Evolutionary conservation across 2,113 vertebrate genomes (phyloP).

Genomic region (Zapornia atra): DNA sequence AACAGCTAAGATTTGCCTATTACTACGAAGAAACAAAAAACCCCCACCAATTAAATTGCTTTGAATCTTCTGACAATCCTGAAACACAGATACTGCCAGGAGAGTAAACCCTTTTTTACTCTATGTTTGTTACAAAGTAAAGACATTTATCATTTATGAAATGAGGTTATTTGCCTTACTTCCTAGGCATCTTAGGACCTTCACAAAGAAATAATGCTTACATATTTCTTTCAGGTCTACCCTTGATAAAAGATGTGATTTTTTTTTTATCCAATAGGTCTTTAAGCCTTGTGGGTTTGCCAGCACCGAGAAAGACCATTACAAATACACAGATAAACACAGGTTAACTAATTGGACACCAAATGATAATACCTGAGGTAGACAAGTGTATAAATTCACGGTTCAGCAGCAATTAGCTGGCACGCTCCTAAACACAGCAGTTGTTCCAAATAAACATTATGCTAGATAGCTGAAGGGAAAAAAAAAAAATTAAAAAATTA

Average conservation of each 20-base stretch:
- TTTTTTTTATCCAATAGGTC: neutral
- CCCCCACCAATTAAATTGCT: neutral
- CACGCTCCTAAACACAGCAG: neutral
- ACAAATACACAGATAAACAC: neutral
- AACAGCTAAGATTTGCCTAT: neutral
- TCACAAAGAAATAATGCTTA: neutral
- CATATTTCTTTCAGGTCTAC: neutral
- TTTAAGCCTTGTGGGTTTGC: neutral
- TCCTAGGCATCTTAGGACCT: neutral
- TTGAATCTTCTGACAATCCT: neutral
- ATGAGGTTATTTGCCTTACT: neutral
- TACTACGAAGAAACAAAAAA: neutral
- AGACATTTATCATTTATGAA: neutral
- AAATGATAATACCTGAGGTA: neutral
- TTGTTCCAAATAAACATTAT: neutral
- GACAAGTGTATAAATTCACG: neutral
- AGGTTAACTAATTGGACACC: neutral
- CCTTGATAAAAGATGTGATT: neutral
- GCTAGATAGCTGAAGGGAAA: fast-evolving
- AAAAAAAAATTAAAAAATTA: neutral
- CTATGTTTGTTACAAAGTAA: neutral
- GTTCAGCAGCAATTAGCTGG: neutral
- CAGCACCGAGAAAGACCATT: neutral
- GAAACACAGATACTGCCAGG: neutral
- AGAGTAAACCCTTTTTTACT: neutral